Conservation (phyloP, 2,797 vertebrate genomes). For the Pelodytes ibericus region DNA sequence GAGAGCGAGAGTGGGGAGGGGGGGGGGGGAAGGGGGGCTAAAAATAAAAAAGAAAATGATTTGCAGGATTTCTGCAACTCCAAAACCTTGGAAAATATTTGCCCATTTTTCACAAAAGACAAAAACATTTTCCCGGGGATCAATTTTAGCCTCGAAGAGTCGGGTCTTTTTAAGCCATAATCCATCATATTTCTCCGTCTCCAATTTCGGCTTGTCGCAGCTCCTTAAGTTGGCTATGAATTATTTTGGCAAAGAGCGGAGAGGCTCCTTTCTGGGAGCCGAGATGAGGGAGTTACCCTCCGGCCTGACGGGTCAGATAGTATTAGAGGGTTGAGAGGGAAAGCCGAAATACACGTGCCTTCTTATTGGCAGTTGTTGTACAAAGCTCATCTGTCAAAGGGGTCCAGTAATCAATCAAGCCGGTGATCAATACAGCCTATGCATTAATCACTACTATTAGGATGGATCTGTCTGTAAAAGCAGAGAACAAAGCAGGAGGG, state of each 20-base stretch:
- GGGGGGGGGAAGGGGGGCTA: too few species aligned
- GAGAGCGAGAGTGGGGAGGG: neutral
- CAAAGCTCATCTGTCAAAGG: slow-evolving; percentile 86
- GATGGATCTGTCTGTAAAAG: slow-evolving; percentile 65
- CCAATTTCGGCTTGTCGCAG: slow-evolving; percentile 79
- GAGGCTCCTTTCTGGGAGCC: slow-evolving; percentile 66
- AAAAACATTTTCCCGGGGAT: slow-evolving; percentile 99
- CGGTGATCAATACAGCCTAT: slow-evolving; percentile 86
- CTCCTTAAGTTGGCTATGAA: slow-evolving; percentile 82
- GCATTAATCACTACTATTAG: slow-evolving; percentile 77
- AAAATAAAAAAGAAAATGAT: slow-evolving; percentile 78
- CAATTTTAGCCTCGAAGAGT: slow-evolving; percentile 89
- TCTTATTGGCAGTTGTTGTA: slow-evolving; percentile 83
- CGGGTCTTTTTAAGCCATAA: slow-evolving; percentile 90
- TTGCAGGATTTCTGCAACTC: slow-evolving; percentile 74
- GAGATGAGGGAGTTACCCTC: slow-evolving; percentile 66
- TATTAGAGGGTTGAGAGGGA: slow-evolving; percentile 77
- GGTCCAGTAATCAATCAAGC: slow-evolving; percentile 85
- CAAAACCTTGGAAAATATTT: slow-evolving; percentile 65
- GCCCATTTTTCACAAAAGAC: slow-evolving; percentile 99
- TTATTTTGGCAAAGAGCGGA: slow-evolving; percentile 74
- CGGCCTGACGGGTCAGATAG: slow-evolving; percentile 74
- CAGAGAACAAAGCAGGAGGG: slow-evolving; percentile 63
- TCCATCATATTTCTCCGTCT: slow-evolving; percentile 94
- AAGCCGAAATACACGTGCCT: slow-evolving; percentile 74